Evolutionary conservation across 2,888 invertebrate genomes (phyloP).

Genomic region (Timema podura): DNA sequence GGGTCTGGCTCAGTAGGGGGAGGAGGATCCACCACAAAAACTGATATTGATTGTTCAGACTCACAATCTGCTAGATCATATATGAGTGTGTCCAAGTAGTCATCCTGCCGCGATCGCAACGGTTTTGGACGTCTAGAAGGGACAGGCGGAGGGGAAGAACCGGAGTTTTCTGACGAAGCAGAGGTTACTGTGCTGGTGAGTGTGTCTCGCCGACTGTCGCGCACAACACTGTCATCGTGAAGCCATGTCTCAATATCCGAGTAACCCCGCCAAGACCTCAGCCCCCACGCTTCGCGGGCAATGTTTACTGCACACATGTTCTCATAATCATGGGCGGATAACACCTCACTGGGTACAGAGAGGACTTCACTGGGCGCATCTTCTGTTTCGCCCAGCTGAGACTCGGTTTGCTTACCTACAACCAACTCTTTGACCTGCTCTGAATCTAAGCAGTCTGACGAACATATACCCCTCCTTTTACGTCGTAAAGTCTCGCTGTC

Average conservation of each 20-base stretch:
- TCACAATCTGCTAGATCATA: slow-evolving; percentile 47
- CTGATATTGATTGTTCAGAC: slow-evolving; percentile 16
- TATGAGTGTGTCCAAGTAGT: slow-evolving; percentile 53
- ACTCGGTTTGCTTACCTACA: background rate
- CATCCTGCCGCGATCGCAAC: slow-evolving; percentile 40
- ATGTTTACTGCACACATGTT: slow-evolving; percentile 62
- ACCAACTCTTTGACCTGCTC: slow-evolving; percentile 19
- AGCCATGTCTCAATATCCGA: slow-evolving; percentile 60
- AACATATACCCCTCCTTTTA: slow-evolving; percentile 46
- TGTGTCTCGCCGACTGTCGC: slow-evolving; percentile 51
- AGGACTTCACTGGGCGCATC: slow-evolving; percentile 29
- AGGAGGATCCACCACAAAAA: slow-evolving; percentile 29
- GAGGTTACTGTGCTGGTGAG: slow-evolving; percentile 44
- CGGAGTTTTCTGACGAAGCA: slow-evolving; percentile 47
- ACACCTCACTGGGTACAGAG: slow-evolving; percentile 45
- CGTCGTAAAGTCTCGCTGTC: slow-evolving; percentile 23
- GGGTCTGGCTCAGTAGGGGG: slow-evolving; percentile 37
- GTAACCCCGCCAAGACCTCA: slow-evolving; percentile 62
- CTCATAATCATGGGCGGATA: slow-evolving; percentile 62
- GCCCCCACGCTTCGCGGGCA: slow-evolving; percentile 60
- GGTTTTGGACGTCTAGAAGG: slow-evolving; percentile 26
- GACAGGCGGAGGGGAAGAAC: slow-evolving; percentile 45
- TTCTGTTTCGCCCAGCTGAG: slow-evolving; percentile 14
- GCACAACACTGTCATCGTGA: slow-evolving; percentile 58
- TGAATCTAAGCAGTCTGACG: slow-evolving; percentile 49